Percentiles rank a stretch among this genome's conserved stretches.
Evolutionary conservation across 2,797 vertebrate genomes (phyloP).

Genomic region (Cossypha caffra): DNA sequence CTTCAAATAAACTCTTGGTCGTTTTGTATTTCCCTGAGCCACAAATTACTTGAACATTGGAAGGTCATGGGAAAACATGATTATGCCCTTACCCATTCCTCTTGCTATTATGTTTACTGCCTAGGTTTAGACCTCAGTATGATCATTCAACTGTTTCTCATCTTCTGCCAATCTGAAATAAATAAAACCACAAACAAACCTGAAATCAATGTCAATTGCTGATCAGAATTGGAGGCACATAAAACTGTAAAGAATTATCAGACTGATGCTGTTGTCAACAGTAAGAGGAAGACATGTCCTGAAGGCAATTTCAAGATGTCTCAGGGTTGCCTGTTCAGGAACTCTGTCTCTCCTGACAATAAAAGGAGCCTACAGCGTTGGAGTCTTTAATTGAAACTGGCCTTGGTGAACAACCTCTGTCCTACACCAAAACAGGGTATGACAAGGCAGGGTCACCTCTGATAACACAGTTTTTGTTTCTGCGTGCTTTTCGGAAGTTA

Average conservation of each 20-base stretch:
- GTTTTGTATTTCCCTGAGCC: neutral
- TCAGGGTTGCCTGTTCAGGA: neutral
- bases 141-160: neutral
- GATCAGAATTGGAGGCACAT: neutral
- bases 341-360: neutral
- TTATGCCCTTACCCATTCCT: neutral
- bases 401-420: neutral
- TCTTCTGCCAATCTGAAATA: neutral
- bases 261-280: neutral
- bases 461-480: neutral
- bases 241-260: neutral
- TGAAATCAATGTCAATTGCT: neutral
- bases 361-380: neutral
- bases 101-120: neutral
- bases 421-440: neutral
- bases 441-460: neutral
- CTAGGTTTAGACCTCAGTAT: neutral
- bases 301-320: neutral
- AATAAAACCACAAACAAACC: neutral
- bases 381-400: neutral
- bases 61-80: neutral
- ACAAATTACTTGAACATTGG: neutral
- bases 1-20: neutral
- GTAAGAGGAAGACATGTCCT: neutral
- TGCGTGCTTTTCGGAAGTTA: neutral